Evolutionary conservation across 2,888 invertebrate genomes (phyloP).

Genomic region (Drosophila gaucha): DNA sequence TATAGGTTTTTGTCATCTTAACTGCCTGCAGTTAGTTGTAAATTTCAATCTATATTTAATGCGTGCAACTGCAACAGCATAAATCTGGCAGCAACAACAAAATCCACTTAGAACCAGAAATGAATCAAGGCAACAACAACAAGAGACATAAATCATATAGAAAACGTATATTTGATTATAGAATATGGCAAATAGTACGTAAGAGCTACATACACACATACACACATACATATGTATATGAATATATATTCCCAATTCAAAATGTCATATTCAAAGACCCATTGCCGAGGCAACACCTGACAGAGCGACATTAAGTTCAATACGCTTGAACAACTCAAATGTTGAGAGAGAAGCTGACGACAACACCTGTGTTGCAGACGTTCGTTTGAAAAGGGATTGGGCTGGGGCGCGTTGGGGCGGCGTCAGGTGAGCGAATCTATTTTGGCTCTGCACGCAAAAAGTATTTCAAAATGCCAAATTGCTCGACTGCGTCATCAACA

Average conservation of each 20-base stretch:
- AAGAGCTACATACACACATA: constrained; percentile 15
- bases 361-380: constrained; percentile 81
- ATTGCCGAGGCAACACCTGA: constrained; percentile 60
- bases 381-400: constrained; percentile 43
- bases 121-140: constrained; percentile 52
- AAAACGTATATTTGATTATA: constrained; percentile 31
- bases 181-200: constrained; percentile 31
- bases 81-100: constrained; percentile 35
- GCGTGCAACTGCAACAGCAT: constrained; percentile 28
- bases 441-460: constrained; percentile 57
- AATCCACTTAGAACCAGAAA: constrained; percentile 60
- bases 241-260: too few relatives aligned
- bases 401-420: background rate
- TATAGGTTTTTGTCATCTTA: too few relatives aligned
- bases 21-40: background rate
- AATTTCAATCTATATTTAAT: background rate
- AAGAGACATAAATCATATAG: constrained; percentile 44
- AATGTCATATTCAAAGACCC: background rate
- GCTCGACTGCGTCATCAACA: constrained; percentile 70
- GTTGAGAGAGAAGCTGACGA: constrained; percentile 50
- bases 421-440: constrained; percentile 75
- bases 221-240: too few relatives aligned
- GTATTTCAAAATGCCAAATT: constrained; percentile 73
- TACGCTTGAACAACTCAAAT: constrained; percentile 60
- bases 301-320: constrained; percentile 76